Percentiles rank a stretch among this genome's conserved stretches.
Evolutionary conservation across 1,140 invertebrate species (phyloP).

Genomic region (Aplysia californica): DNA sequence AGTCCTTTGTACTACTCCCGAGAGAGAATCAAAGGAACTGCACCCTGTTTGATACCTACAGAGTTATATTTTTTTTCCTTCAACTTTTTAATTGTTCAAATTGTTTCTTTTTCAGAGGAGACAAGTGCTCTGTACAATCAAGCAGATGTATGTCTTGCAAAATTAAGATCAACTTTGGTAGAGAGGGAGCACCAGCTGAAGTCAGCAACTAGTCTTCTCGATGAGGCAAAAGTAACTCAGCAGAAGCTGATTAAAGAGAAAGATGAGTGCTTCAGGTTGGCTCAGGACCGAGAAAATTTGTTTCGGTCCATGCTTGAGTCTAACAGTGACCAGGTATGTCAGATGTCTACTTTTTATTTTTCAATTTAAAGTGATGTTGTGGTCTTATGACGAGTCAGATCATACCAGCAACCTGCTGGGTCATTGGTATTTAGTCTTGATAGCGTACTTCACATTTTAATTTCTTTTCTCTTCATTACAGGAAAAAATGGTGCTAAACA

Average conservation of each 20-base stretch:
- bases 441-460: no score
- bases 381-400: no score
- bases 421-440: no score
- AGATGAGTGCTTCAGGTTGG: conserved; percentile 16
- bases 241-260: conserved; percentile 3
- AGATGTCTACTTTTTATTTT: no score
- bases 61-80: neutral
- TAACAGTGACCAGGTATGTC: conserved; percentile 6
- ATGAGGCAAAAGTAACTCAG: conserved; percentile 3
- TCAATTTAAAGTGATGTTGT: no score
- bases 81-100: neutral
- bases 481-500: no score
- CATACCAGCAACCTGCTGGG: no score
- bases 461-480: no score
- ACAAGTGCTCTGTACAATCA: conserved; percentile 34
- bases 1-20: no score
- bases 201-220: neutral
- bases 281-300: conserved; percentile 1
- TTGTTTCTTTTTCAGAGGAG: conserved; percentile 24
- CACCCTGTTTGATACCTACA: neutral
- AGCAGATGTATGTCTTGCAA: conserved; percentile 32
- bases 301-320: neutral
- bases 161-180: conserved; percentile 28
- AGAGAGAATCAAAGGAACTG: no score
- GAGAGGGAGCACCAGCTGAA: conserved; percentile 36